A percentile compares a stretch with the other conserved stretches of the same genome.
These are phyloP conservation scores for Siderastrea siderea DNA, from an alignment of 92 coral and sea anemone genomes.

Conservation along the genomic window DNA sequence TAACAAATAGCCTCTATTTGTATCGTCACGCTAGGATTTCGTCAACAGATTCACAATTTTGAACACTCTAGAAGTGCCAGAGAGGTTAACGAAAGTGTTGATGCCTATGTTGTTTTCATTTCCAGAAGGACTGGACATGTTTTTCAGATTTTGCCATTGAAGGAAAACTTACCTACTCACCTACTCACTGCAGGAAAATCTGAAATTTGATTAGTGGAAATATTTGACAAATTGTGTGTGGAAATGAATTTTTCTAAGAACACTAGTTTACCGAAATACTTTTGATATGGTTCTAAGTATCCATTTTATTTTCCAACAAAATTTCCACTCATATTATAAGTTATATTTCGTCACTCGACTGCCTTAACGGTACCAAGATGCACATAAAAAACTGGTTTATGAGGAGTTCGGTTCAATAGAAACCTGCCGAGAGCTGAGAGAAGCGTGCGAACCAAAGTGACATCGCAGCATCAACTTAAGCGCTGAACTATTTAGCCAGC, in stretches of 20 bases:
- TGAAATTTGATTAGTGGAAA: slow-evolving; percentile 4
- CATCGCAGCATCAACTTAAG: background rate
- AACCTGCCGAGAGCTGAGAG: background rate
- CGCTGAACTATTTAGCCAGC: too few species aligned
- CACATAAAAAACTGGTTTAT: background rate
- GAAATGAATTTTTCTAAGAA: background rate
- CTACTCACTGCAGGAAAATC: background rate
- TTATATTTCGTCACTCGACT: background rate
- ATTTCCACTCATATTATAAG: background rate
- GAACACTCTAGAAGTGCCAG: background rate
- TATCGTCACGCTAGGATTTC: background rate
- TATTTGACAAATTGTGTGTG: background rate
- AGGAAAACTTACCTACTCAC: too few species aligned
- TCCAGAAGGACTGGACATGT: background rate
- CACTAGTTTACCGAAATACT: background rate
- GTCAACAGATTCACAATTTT: background rate
- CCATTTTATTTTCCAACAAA: background rate
- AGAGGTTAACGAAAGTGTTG: background rate
- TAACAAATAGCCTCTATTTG: background rate
- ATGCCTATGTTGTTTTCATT: background rate
- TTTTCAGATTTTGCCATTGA: background rate
- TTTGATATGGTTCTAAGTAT: background rate
- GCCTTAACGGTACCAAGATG: background rate
- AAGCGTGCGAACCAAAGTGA: background rate
- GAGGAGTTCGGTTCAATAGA: too few species aligned